A percentile compares a stretch with the other conserved stretches of the same genome.
Conservation (phyloP, 1,140 invertebrate genomes). For the Nylanderia fulva region DNA sequence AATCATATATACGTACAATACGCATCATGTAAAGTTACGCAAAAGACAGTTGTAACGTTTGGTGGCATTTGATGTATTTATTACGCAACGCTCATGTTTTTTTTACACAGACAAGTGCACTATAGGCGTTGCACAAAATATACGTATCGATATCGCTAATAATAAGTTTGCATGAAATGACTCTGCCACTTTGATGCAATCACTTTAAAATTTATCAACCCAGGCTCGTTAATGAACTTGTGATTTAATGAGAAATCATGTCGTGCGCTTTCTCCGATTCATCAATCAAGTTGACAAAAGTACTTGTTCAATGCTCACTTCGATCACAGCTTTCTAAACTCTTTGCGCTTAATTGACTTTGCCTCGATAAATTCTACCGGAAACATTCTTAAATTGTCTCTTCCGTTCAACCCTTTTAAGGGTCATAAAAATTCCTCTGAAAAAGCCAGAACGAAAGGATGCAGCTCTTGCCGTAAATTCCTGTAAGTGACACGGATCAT, state of each 20-base stretch:
- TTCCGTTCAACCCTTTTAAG: not conserved
- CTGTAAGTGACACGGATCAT: constrained; percentile 56
- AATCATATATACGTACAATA: constrained; percentile 27
- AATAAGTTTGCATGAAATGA: not conserved
- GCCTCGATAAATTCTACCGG: not conserved
- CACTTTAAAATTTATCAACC: constrained; percentile 41
- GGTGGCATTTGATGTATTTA: constrained; percentile 59
- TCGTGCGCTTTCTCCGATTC: not conserved
- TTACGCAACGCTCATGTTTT: constrained; percentile 62
- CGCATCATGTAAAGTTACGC: constrained; percentile 16
- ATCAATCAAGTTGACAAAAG: not conserved
- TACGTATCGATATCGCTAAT: constrained; percentile 11
- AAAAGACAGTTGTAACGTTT: constrained; percentile 58
- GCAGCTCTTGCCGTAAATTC: constrained; percentile 49
- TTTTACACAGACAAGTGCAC: constrained; percentile 42
- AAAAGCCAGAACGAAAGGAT: constrained; percentile 33
- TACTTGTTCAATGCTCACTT: not conserved
- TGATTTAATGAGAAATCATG: constrained; percentile 2
- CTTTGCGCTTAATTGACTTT: constrained; percentile 30
- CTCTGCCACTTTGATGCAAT: constrained; percentile 1
- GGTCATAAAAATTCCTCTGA: constrained; percentile 64
- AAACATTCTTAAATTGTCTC: constrained; percentile 40
- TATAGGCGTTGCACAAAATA: constrained; percentile 59
- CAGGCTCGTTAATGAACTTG: constrained; percentile 36
- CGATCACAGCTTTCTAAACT: not conserved